These are phyloP conservation scores for Brienomyrus brachyistius DNA, from an alignment of 2,113 vertebrate genomes.

Conservation along the genomic window DNA sequence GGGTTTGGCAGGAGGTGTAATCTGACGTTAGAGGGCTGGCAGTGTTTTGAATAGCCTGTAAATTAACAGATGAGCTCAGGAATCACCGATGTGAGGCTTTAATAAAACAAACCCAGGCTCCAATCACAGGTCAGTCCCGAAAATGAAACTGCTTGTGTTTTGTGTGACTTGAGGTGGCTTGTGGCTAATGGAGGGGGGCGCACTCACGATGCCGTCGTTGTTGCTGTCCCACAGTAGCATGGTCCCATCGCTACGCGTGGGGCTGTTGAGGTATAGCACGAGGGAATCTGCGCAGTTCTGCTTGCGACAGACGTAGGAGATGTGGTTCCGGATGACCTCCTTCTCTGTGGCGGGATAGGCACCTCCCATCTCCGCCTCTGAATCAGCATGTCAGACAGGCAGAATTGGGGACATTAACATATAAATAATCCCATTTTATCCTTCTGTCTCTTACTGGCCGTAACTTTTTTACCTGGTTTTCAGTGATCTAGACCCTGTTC, in stretches of 20 bases:
- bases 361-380: constrained; percentile 50
- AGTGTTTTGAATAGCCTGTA: not conserved
- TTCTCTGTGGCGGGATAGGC: constrained; percentile 66
- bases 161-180: not conserved
- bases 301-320: constrained; percentile 67
- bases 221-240: constrained; percentile 72
- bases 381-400: not conserved
- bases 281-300: constrained; percentile 66
- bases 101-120: not conserved
- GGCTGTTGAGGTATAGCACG: constrained; percentile 69
- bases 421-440: not conserved
- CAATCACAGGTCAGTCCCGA: not conserved
- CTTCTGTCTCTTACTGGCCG: not conserved
- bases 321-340: constrained; percentile 58
- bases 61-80: not conserved
- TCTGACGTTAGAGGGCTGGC: not conserved
- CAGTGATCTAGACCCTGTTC: not conserved
- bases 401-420: not conserved
- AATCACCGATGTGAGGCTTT: not conserved
- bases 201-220: constrained; percentile 64
- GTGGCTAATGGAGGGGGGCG: not conserved
- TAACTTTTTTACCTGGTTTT: not conserved
- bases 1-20: not conserved
- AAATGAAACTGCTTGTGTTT: not conserved
- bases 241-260: constrained; percentile 63